These are phyloP conservation scores for Polydrusus cervinus DNA, from an alignment of 2,888 invertebrate genomes.

Conservation along the genomic window DNA sequence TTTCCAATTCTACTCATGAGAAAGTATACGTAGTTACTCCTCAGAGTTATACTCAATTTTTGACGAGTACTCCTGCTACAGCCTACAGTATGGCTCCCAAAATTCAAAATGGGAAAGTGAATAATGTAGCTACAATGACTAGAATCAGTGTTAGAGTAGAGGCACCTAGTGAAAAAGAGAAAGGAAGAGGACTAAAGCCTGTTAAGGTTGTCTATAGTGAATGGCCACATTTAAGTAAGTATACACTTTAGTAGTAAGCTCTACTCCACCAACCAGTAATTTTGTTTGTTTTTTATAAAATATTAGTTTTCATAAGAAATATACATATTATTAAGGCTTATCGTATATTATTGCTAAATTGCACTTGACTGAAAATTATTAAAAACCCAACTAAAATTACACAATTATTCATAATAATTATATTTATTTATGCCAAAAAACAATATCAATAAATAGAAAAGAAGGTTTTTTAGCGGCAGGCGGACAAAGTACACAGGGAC, in stretches of 20 bases:
- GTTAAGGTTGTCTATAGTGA: conserved; percentile 70
- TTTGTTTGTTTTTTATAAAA: too few relatives aligned
- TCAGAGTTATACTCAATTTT: conserved; percentile 73
- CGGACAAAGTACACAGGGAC: too few relatives aligned
- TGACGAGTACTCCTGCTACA: conserved; percentile 61
- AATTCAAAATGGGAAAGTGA: conserved; percentile 65
- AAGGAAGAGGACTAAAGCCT: conserved; percentile 57
- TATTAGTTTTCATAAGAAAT: too few relatives aligned
- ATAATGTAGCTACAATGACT: conserved; percentile 56
- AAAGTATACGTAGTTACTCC: conserved; percentile 90
- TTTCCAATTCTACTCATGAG: conserved; percentile 85
- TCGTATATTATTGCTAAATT: too few relatives aligned
- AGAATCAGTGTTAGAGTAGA: conserved; percentile 63
- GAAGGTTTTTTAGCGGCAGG: too few relatives aligned
- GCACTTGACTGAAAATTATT: too few relatives aligned
- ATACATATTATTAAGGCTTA: too few relatives aligned
- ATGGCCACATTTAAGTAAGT: conserved; percentile 72
- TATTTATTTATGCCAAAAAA: too few relatives aligned
- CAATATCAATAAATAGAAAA: too few relatives aligned
- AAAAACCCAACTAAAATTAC: too few relatives aligned
- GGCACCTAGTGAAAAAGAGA: conserved; percentile 52
- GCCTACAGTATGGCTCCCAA: conserved; percentile 65
- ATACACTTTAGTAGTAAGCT: not conserved
- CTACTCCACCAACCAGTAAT: not conserved
- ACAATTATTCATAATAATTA: too few relatives aligned